Evolutionary conservation across 1,140 invertebrate genomes (phyloP), one percentile per base, ranked within the genome.

Genomic region (Bombus waltoni): DNA sequence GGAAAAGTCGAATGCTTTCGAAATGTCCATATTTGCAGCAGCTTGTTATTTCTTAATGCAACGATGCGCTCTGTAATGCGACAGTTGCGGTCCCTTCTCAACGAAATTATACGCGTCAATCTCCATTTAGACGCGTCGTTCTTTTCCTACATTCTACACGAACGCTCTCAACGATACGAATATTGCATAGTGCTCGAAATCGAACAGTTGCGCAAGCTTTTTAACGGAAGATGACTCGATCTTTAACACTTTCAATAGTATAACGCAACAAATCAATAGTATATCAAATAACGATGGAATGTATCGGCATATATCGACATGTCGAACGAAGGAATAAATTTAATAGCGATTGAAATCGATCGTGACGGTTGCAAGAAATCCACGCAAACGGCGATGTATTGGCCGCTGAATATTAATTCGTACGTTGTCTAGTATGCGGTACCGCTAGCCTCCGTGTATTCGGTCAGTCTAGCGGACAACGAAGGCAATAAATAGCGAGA

Each of bases 401-500:
- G 18, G 28, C 3, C 9, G 22, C 40, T 35, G 22, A 40, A 9
- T 47, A 18, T 13, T 72, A 81, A 81, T 81, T 81, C 32, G 11
- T 38, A 6, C n/a, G 47, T 73, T n/a, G 66, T 40, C 44, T 25
- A 25, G 25, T 25, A 25, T 32, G 65, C 3, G 28, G 44, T 44
- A 32, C 10, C 9, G 65, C 66, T 71, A 47, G 18, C 38, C 28
- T 13, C 25, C 13, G 6, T 28, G 28, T 5, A 10, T 32, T 9
- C 25, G 25, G 42, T 59, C 18, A 10, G 3, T 2, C 10, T 59
- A 59, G 28, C 79, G 28, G 38, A 18, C 22, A 81, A 71, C 66
- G 10, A 42, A 53, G 47, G 38, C 11, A 59, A 81, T 81, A 32
- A 72, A 81, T 59, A 81, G 40, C 71, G n/a, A 57, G 32, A 59